phyloP scores from a whole-genome alignment of 2,888 invertebrate species.

The Parthenolecanium corni region DNA sequence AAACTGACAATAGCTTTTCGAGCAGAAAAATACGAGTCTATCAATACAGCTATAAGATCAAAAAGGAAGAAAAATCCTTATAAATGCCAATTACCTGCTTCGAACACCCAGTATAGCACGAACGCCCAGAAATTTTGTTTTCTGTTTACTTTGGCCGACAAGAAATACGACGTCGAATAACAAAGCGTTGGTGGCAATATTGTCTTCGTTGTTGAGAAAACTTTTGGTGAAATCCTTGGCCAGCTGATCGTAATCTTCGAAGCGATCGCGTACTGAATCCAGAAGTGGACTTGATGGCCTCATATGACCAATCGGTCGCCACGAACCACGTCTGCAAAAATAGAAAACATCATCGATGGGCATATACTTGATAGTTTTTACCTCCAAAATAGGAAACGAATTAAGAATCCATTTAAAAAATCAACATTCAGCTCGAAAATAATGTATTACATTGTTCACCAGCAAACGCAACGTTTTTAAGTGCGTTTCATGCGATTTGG shows the following conservation, averaged over 20 bases:
- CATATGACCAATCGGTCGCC: constrained; percentile 92
- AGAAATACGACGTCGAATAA: constrained; percentile 83
- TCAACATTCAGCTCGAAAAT: no score
- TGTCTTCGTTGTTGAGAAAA: constrained; percentile 73
- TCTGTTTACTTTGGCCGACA: constrained; percentile 84
- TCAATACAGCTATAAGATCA: no score
- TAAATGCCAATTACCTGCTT: constrained; percentile 62
- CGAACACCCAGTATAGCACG: constrained; percentile 82
- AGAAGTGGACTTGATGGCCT: constrained; percentile 81
- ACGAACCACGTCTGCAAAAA: constrained; percentile 54
- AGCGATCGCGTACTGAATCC: constrained; percentile 84
- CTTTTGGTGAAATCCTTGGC: constrained; percentile 84
- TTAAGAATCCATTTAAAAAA: no score
- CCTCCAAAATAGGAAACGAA: no score
- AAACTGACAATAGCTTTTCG: no score
- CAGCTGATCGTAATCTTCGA: constrained; percentile 86
- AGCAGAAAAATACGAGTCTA: no score
- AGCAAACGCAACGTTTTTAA: no score
- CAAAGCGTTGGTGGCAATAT: constrained; percentile 63
- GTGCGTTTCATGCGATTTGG: no score
- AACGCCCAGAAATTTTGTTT: constrained; percentile 79
- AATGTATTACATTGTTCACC: no score
- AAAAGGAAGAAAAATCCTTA: no score
- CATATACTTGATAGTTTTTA: no score
- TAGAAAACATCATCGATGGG: no score